Percentiles rank a stretch among this genome's conserved stretches.
phyloP scores from a whole-genome alignment of 2,113 vertebrate species.

The Neolamprologus longior region DNA sequence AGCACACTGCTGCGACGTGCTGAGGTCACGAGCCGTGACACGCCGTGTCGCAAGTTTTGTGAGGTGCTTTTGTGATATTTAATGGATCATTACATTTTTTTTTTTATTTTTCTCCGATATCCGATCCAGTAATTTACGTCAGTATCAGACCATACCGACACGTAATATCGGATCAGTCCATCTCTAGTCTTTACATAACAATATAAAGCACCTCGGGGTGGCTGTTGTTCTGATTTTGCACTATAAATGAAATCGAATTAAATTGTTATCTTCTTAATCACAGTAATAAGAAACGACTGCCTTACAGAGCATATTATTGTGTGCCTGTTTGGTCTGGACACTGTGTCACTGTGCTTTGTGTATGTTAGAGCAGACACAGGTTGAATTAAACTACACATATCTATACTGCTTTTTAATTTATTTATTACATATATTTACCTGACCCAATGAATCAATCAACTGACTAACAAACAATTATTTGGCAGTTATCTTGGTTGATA shows the following conservation, averaged over 20 bases:
- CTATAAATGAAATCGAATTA: not conserved
- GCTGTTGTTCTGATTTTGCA: not conserved
- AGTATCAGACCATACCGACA: rapidly evolving
- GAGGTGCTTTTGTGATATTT: too few species aligned
- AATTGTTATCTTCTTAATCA: not conserved
- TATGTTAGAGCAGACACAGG: not conserved
- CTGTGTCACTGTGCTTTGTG: not conserved
- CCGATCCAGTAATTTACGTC: rapidly evolving
- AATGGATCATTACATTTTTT: not conserved
- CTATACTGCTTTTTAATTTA: not conserved
- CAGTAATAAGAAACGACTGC: not conserved
- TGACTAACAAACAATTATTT: not conserved
- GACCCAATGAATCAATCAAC: not conserved
- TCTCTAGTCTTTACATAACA: not conserved
- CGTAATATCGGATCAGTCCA: rapidly evolving
- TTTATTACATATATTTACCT: not conserved
- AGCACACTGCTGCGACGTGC: rapidly evolving
- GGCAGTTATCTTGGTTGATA: not conserved
- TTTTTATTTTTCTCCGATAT: rapidly evolving
- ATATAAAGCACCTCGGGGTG: not conserved
- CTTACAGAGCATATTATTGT: not conserved
- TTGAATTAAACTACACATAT: not conserved
- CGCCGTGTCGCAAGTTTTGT: rapidly evolving
- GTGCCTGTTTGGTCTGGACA: not conserved
- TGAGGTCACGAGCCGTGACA: rapidly evolving